Evolutionary conservation across 1,140 invertebrate genomes (phyloP).

Genomic region (Drosophila biarmipes): DNA sequence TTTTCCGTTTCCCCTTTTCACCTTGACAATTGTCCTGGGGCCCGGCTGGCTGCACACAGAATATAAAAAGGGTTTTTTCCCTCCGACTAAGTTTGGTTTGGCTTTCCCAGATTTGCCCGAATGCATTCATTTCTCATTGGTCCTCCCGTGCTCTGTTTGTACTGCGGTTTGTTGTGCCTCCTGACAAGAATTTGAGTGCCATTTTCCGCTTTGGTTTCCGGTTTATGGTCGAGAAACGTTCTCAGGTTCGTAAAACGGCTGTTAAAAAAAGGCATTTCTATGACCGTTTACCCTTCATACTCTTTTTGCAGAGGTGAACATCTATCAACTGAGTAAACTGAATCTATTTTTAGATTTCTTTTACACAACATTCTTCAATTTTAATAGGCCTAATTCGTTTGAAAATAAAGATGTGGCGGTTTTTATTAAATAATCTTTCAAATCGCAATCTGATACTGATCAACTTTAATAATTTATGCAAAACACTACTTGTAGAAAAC

Average conservation of each 20-base stretch:
- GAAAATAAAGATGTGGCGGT: too few species aligned
- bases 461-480: too few species aligned
- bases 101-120: constrained; percentile 21
- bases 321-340: background rate
- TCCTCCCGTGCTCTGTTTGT: constrained; percentile 13
- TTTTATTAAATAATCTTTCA: background rate
- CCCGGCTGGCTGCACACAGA: constrained; percentile 50
- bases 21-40: constrained; percentile 60
- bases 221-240: constrained; percentile 50
- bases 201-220: constrained; percentile 49
- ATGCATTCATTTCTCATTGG: constrained; percentile 58
- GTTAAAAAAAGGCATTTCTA: constrained; percentile 44
- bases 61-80: constrained; percentile 45
- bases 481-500: background rate
- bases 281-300: constrained; percentile 31
- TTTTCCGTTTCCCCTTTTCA: constrained; percentile 34
- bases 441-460: background rate
- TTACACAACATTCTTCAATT: too few species aligned
- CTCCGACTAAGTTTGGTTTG: constrained; percentile 43
- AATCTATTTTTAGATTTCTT: background rate
- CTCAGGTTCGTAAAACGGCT: constrained; percentile 52
- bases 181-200: constrained; percentile 44
- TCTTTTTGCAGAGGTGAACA: background rate
- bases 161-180: constrained; percentile 26
- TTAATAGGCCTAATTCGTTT: background rate